Percentiles rank a stretch among this genome's conserved stretches.
Evolutionary conservation across 2,888 invertebrate species (phyloP).

Genomic region (Eupithecia centaureata): DNA sequence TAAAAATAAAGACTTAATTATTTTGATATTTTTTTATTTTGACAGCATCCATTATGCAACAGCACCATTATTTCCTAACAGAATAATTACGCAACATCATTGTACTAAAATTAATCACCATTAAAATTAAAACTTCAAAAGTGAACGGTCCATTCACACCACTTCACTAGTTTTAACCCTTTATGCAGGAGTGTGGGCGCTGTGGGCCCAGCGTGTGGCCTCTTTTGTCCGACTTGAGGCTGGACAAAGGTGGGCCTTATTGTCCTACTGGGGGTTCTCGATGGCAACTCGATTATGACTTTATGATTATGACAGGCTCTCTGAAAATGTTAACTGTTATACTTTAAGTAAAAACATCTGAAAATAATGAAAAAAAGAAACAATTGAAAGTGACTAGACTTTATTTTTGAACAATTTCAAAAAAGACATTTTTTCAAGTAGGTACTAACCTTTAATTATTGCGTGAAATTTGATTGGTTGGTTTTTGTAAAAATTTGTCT

Average conservation of each 20-base stretch:
- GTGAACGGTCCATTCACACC: constrained; percentile 27
- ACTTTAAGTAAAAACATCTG: too few species aligned
- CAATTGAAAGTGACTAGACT: too few species aligned
- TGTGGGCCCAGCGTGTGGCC: constrained; percentile 64
- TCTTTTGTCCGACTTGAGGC: constrained; percentile 40
- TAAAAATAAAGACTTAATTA: too few species aligned
- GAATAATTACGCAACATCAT: constrained; percentile 22
- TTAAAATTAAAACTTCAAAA: constrained; percentile 30
- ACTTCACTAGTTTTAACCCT: constrained; percentile 44
- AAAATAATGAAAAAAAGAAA: too few species aligned
- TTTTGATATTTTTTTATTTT: constrained; percentile 13
- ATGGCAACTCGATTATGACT: constrained; percentile 5
- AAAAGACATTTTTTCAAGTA: too few species aligned
- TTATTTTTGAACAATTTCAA: too few species aligned
- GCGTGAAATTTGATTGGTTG: too few species aligned
- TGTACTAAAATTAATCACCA: constrained; percentile 30
- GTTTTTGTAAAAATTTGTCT: too few species aligned
- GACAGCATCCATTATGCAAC: constrained; percentile 17
- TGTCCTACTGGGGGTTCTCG: constrained; percentile 17
- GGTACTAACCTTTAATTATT: too few species aligned
- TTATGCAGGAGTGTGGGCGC: constrained; percentile 61
- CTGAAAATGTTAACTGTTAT: too few species aligned
- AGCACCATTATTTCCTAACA: constrained; percentile 19
- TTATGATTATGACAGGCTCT: too few species aligned
- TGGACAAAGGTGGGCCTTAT: constrained; percentile 27